Evolutionary conservation across 1,140 invertebrate genomes (phyloP).

Genomic region (Orussus abietinus): DNA sequence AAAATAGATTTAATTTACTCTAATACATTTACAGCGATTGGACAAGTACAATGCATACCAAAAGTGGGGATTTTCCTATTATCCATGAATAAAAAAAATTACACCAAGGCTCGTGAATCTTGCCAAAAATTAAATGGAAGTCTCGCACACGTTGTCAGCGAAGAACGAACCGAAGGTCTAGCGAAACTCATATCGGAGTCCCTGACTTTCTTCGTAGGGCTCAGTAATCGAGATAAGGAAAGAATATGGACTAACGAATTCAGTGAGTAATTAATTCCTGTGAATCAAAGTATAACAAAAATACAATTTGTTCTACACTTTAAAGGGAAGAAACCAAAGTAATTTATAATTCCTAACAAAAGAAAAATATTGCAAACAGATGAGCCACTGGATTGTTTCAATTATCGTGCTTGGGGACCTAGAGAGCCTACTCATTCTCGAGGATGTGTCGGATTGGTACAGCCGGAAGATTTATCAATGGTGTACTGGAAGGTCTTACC

Average conservation of each 20-base stretch:
- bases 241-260: constrained; percentile 47
- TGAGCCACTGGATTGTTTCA: constrained; percentile 55
- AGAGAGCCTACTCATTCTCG: constrained; percentile 56
- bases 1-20: constrained; percentile 5
- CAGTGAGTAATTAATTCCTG: constrained; percentile 22
- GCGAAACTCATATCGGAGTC: constrained; percentile 45
- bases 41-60: constrained; percentile 56
- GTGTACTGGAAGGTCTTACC: constrained; percentile 56
- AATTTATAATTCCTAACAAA: too few species aligned
- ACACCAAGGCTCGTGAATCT: constrained; percentile 49
- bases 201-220: constrained; percentile 54
- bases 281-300: constrained; percentile 7
- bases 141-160: constrained; percentile 58
- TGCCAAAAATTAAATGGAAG: constrained; percentile 57
- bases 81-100: constrained; percentile 52
- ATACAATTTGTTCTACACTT: too few species aligned
- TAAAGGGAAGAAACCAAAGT: too few species aligned
- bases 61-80: constrained; percentile 59
- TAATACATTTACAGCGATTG: constrained; percentile 43
- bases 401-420: constrained; percentile 63
- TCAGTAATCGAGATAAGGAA: constrained; percentile 47
- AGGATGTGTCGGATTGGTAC: constrained; percentile 58
- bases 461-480: constrained; percentile 10
- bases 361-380: constrained; percentile 33
- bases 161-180: constrained; percentile 57